These are phyloP conservation scores for Laodelphax striatellus DNA, from an alignment of 1,140 invertebrate species.

Conservation along the genomic window DNA sequence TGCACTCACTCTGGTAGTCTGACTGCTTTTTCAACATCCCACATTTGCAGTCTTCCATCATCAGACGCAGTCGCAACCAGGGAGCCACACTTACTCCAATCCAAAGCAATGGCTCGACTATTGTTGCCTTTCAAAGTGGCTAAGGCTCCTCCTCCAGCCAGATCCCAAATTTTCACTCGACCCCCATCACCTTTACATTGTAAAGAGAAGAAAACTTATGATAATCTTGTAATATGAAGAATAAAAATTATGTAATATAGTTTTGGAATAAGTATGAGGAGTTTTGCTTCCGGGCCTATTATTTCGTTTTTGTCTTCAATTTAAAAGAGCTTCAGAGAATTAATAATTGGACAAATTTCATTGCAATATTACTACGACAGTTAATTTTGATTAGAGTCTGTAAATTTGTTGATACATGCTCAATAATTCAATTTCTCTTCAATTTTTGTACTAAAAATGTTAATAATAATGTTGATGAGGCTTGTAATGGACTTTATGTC, in stretches of 20 bases:
- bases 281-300: too few species aligned
- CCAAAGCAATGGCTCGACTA: slow-evolving; percentile 44
- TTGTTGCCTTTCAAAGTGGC: slow-evolving; percentile 48
- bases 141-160: slow-evolving; percentile 44
- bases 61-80: slow-evolving; percentile 47
- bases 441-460: too few species aligned
- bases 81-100: slow-evolving; percentile 46
- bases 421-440: too few species aligned
- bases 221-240: slow-evolving; percentile 1
- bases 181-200: slow-evolving; percentile 45
- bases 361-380: too few species aligned
- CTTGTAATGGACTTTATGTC: too few species aligned
- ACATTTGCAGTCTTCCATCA: slow-evolving; percentile 45
- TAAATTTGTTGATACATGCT: too few species aligned
- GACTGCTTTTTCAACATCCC: slow-evolving; percentile 32
- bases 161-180: slow-evolving; percentile 54
- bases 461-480: too few species aligned
- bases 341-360: too few species aligned
- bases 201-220: neutral
- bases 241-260: neutral
- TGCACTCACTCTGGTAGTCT: too few species aligned
- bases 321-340: too few species aligned
- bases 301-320: too few species aligned
- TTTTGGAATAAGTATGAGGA: neutral
- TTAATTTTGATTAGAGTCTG: too few species aligned